Evolutionary conservation across 2,888 invertebrate genomes (phyloP).

Genomic region (Cantharis lateralis): DNA sequence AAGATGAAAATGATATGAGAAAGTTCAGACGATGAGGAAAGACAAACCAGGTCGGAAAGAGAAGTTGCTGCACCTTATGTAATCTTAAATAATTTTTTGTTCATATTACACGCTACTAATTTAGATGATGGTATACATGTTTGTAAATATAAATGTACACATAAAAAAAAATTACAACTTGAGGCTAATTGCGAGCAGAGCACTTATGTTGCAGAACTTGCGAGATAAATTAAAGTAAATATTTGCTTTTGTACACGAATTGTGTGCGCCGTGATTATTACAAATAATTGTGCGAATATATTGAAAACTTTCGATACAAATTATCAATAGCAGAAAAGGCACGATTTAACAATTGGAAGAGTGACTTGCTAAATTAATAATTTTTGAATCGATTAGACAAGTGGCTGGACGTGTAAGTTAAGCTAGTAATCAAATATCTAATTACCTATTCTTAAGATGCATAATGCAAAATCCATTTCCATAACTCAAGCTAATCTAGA

Average conservation of each 20-base stretch:
- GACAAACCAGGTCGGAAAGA: slow-evolving; percentile 30
- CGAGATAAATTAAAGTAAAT: slow-evolving; percentile 19
- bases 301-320: background rate
- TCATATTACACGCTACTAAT: slow-evolving; percentile 26
- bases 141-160: slow-evolving; percentile 6
- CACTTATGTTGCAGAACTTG: background rate
- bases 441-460: slow-evolving; percentile 3
- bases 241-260: slow-evolving; percentile 12
- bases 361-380: background rate
- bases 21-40: slow-evolving; percentile 29
- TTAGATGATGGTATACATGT: slow-evolving; percentile 17
- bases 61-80: slow-evolving; percentile 19
- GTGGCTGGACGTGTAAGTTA: background rate
- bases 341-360: background rate
- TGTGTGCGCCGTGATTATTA: background rate
- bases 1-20: slow-evolving; percentile 14
- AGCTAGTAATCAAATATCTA: background rate
- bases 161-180: slow-evolving; percentile 21
- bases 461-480: background rate
- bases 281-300: background rate
- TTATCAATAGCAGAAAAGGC: background rate
- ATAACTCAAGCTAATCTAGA: slow-evolving; percentile 1
- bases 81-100: slow-evolving; percentile 18
- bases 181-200: slow-evolving; percentile 15
- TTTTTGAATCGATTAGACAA: background rate